Evolutionary conservation across 2,888 invertebrate genomes (phyloP).

Genomic region (Drosophila borealis): DNA sequence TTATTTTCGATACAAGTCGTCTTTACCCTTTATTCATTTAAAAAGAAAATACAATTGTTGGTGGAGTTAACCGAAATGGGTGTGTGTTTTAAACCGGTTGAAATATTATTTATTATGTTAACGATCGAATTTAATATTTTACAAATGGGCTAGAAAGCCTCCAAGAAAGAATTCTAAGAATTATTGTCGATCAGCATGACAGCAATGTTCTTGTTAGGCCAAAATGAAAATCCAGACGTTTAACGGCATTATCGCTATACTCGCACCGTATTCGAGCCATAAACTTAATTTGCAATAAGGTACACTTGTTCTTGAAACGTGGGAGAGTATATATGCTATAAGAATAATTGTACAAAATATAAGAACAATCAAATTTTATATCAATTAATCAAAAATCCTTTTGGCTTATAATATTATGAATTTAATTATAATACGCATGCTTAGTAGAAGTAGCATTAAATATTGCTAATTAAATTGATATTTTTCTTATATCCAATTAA

Average conservation of each 20-base stretch:
- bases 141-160: background rate
- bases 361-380: background rate
- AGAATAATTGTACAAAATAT: background rate
- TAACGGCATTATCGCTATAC: background rate
- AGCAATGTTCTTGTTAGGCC: background rate
- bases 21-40: background rate
- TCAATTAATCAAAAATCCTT: background rate
- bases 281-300: background rate
- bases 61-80: constrained; percentile 1
- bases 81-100: constrained; percentile 1
- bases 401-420: constrained; percentile 4
- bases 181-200: constrained; percentile 9
- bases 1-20: background rate
- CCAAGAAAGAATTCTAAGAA: background rate
- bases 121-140: constrained; percentile 4
- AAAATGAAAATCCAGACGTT: background rate
- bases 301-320: background rate
- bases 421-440: constrained; percentile 5
- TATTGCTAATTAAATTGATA: constrained; percentile 26
- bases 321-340: background rate
- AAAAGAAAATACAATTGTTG: background rate
- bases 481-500: constrained; percentile 6
- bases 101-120: background rate
- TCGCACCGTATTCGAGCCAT: background rate
- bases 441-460: constrained; percentile 15